These are phyloP conservation scores for Lophotis ruficrista DNA, from an alignment of 2,113 vertebrate genomes.

Conservation along the genomic window DNA sequence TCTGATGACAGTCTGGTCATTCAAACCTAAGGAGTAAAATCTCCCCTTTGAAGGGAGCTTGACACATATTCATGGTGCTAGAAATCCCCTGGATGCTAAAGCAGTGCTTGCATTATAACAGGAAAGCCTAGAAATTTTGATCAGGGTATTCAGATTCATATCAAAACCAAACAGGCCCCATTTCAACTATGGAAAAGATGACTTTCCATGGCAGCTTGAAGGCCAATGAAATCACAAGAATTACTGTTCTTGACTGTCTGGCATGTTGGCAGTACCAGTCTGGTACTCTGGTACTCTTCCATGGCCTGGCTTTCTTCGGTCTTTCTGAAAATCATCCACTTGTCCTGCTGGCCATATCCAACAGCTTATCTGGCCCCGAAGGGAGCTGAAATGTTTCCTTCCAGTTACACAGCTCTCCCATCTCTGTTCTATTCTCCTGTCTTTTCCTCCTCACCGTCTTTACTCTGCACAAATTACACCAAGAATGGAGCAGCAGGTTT, in stretches of 20 bases:
- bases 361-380: neutral
- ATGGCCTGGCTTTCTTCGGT: neutral
- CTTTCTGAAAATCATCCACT: neutral
- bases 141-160: neutral
- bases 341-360: neutral
- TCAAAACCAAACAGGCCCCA: neutral
- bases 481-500: neutral
- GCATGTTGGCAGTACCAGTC: neutral
- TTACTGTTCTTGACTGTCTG: neutral
- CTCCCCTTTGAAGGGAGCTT: neutral
- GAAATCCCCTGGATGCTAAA: neutral
- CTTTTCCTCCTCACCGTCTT: neutral
- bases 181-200: neutral
- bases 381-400: neutral
- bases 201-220: conserved; percentile 19
- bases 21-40: neutral
- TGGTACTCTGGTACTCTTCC: too few relatives aligned
- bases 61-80: neutral
- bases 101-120: neutral
- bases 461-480: neutral
- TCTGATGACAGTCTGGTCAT: neutral
- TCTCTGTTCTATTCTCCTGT: neutral
- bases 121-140: neutral
- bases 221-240: neutral
- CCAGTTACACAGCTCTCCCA: neutral